Evolutionary conservation across 2,797 vertebrate genomes (phyloP).

Genomic region (Pangasius djambal): DNA sequence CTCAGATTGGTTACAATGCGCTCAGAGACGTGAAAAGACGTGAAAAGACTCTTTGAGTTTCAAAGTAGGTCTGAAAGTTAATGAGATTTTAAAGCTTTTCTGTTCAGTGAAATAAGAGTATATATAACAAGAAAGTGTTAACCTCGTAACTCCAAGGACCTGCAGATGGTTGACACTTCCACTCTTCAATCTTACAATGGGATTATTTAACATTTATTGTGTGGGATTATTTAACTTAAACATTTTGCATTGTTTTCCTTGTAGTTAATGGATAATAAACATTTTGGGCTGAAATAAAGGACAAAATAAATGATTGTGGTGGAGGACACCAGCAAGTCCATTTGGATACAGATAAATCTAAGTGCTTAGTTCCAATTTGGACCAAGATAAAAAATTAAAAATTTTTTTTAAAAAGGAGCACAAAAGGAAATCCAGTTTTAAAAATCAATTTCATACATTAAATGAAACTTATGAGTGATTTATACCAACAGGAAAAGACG

Average conservation of each 20-base stretch:
- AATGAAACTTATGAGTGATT: not conserved
- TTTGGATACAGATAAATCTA: not conserved
- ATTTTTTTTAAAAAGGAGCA: not conserved
- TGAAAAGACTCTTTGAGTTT: not conserved
- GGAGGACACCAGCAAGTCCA: not conserved
- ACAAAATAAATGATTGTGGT: not conserved
- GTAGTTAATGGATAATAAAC: not conserved
- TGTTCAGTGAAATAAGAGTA: not conserved
- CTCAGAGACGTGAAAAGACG: not conserved
- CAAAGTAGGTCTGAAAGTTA: not conserved
- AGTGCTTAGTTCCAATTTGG: not conserved
- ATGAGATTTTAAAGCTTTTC: not conserved
- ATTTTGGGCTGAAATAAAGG: not conserved
- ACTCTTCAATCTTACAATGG: not conserved
- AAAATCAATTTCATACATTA: not conserved
- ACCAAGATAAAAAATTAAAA: not conserved
- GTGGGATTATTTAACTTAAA: not conserved
- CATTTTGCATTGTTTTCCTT: not conserved
- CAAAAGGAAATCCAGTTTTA: not conserved
- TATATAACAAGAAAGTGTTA: not conserved
- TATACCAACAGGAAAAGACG: not conserved
- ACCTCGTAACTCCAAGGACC: not conserved
- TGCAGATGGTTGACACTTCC: not conserved
- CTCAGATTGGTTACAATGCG: not conserved
- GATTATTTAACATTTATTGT: not conserved